A percentile compares a stretch with the other conserved stretches of the same genome.
phyloP scores from a whole-genome alignment of 2,888 invertebrate species.

The Dryomyza anilis region DNA sequence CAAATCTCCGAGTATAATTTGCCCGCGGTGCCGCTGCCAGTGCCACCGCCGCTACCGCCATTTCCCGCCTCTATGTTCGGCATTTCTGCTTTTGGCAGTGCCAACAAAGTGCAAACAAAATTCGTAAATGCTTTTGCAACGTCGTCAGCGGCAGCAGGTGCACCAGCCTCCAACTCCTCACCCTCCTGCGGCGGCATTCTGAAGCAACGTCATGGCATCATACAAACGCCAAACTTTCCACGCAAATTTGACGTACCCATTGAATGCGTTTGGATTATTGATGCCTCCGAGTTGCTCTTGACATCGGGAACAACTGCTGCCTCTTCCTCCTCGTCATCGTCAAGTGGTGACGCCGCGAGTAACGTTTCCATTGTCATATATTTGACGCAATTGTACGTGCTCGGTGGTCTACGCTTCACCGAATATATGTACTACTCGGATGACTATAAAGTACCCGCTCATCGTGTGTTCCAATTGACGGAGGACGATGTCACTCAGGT shows the following conservation, averaged over 20 bases:
- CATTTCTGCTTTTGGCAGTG: slow-evolving; percentile 35
- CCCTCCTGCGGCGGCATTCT: slow-evolving; percentile 70
- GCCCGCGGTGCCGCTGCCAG: slow-evolving; percentile 52
- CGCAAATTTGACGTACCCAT: slow-evolving; percentile 80
- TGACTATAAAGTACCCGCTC: slow-evolving; percentile 70
- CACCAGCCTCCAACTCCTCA: slow-evolving; percentile 19
- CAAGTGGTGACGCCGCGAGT: slow-evolving; percentile 35
- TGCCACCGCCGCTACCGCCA: slow-evolving; percentile 52
- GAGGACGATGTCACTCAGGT: slow-evolving; percentile 76
- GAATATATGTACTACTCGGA: slow-evolving; percentile 79
- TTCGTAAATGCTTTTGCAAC: slow-evolving; percentile 31
- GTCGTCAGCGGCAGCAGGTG: slow-evolving; percentile 16
- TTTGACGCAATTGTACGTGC: slow-evolving; percentile 85
- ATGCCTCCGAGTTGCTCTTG: slow-evolving; percentile 70
- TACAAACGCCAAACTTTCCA: slow-evolving; percentile 87
- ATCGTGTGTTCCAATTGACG: slow-evolving; percentile 71
- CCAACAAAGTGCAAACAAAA: slow-evolving; percentile 14
- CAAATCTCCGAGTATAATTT: slow-evolving; percentile 30
- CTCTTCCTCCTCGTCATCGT: neutral
- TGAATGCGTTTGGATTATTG: slow-evolving; percentile 86
- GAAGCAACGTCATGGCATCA: slow-evolving; percentile 70
- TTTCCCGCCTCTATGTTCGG: slow-evolving; percentile 46
- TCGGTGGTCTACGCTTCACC: slow-evolving; percentile 76
- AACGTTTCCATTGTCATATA: slow-evolving; percentile 82
- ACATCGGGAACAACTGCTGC: slow-evolving; percentile 22